Base-by-base conservation (phyloP, 2,113 vertebrate genomes). In the Ammodytes dubius region DNA sequence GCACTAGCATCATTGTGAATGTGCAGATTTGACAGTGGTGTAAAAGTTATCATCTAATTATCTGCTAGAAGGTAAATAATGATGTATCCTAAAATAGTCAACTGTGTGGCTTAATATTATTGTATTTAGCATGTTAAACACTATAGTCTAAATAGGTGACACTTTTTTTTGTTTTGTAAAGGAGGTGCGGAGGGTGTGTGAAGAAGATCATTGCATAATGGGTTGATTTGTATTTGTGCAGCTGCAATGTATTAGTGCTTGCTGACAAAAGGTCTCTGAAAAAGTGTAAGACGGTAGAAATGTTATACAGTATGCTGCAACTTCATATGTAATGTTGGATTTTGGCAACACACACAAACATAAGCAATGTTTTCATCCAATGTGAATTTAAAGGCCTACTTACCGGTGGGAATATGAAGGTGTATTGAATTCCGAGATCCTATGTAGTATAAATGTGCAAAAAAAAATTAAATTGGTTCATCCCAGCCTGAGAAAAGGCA, bases 171-270 rank as follows among this genome's bases (percentile, higher is more conserved):
- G 10, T 45, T 74, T 58, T 14, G 14, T 12, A 17, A 40, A 53
- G 14, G 72, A 76, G 43, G 69, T 86, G 77, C 67, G 39, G 57
- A n/a, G n/a, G n/a, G n/a, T n/a, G n/a, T n/a, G n/a, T n/a, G n/a
- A 70, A 47, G 39, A 47, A 47, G 70, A 12, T 64, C 4, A 35
- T 70, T 70, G 66, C 13, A 43, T 73, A 45, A 72, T 79, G 63
- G 50, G 43, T 11, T 17, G 10, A 35, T 56, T 70, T 64, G 19
- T 70, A 65, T 78, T 78, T 78, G 72, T 68, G 63, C 81, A 74
- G 69, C 73, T 74, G 77, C 65, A 75, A 53, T 57, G 67, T 66
- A 15, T 10, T 10, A 49, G 12, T 39, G 73, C 54, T 68, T 13
- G 17, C 60, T 65, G 60, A 61, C 47, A 43, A 53, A 77, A 49